Evolutionary conservation across 1,140 invertebrate species (phyloP).

Genomic region (Scaptomyza graminum): DNA sequence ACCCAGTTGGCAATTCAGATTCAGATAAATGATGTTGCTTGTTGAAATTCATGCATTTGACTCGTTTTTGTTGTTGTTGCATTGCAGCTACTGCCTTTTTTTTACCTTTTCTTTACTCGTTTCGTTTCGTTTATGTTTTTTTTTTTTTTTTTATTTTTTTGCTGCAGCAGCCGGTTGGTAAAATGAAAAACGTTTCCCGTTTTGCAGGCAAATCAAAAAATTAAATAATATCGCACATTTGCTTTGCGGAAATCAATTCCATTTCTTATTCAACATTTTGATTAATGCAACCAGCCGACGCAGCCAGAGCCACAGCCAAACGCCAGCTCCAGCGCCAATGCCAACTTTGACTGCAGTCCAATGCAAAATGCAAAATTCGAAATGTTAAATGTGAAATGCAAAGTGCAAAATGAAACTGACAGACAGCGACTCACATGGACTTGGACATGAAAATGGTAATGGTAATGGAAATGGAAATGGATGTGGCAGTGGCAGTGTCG

Average conservation of each 20-base stretch:
- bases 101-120: conserved; percentile 9
- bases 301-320: neutral
- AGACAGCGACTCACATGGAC: conserved; percentile 16
- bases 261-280: conserved; percentile 81
- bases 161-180: neutral
- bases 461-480: conserved; percentile 16
- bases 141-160: neutral
- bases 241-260: conserved; percentile 69
- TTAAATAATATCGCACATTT: conserved; percentile 76
- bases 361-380: conserved; percentile 13
- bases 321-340: neutral
- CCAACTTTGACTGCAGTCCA: conserved; percentile 1
- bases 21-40: conserved; percentile 47
- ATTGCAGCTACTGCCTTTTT: conserved; percentile 4
- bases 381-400: conserved; percentile 43
- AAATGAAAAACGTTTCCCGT: conserved; percentile 48
- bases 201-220: conserved; percentile 49
- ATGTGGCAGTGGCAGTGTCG: conserved; percentile 6
- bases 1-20: conserved; percentile 29
- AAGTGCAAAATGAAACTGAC: conserved; percentile 47
- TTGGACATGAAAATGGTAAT: conserved; percentile 1
- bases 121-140: neutral
- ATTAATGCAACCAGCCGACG: conserved; percentile 61
- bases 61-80: neutral
- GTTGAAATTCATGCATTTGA: conserved; percentile 41